Base-by-base conservation (phyloP, 1,140 invertebrate species). In the Protaetia brevitarsis region DNA sequence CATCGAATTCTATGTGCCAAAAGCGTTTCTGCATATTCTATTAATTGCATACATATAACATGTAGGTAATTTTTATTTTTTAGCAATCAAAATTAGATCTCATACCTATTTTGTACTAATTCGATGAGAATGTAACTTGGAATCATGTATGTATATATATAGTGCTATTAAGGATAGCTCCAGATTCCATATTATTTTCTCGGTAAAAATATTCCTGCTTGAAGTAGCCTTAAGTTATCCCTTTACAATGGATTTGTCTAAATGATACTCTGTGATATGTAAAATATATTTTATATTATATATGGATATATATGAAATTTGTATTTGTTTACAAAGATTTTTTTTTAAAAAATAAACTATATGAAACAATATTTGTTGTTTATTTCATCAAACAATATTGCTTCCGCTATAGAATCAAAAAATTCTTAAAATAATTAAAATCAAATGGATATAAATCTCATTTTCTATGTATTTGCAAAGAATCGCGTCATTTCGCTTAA, bases 1-100 rank as follows among this genome's bases (percentile, higher is more conserved):
- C 41, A 51, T 51, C 41, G 64, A 65, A 65, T 65, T 65, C 64
- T 31, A 65, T 11, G 64, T 65, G 64, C 64, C 64, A 65, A 65
- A 65, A 65, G 13, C n/a, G n/a, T n/a, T n/a, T n/a, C n/a, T n/a
- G n/a, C n/a, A n/a, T n/a, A n/a, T n/a, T n/a, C n/a, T n/a, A n/a
- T n/a, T n/a, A n/a, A n/a, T n/a, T n/a, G n/a, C n/a, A n/a, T n/a
- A n/a, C n/a, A n/a, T n/a, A n/a, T n/a, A n/a, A n/a, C n/a, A n/a
- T n/a, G n/a, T n/a, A n/a, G n/a, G n/a, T n/a, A n/a, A n/a, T n/a
- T n/a, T n/a, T n/a, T n/a, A n/a, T 37, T 51, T 51, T 51, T 6
- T 51, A 51, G 19, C 13, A 51, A 51, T 51, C 41, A 51, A 51
- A 51, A 51, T 51, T 51, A 26, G 41, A 51, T 51, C 41, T 51